Evolutionary conservation across 2,888 invertebrate genomes (phyloP), one percentile per base, ranked within the genome.

Genomic region (Lasioglossum morio): DNA sequence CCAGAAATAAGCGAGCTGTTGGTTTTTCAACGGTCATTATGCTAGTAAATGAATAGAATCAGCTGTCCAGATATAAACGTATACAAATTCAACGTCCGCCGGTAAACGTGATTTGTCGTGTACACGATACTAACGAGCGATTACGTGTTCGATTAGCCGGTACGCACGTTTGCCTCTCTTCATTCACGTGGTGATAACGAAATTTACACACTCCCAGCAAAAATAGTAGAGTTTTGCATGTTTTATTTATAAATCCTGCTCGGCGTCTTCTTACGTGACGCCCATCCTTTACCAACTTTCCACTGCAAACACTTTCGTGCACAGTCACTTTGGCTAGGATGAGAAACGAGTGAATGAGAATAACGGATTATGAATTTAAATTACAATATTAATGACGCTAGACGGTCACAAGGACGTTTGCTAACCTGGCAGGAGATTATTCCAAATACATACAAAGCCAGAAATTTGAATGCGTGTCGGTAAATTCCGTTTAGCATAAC

Each of bases 221-320:
- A 70, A 78, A 57, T 78, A 78, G 57, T 27, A 23, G 48, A n/a
- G 12, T 70, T 53, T 37, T 70, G 37, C 37, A 27, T 48, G 19
- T 30, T 66, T 63, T 63, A 73, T 48, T 79, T 73, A 73, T 79
- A 78, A 72, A 63, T 23, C 23, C 37, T 37, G 27, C 14, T 7
- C 48, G 16, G 34, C 10, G 16, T 63, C 23, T 16, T 14, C 3
- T 46, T 46, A 46, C 46, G 46, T 34, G n/a, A 48, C n/a, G 16
- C 43, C 1, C 4, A n/a, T 77, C 48, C 27, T 40, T 40, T 53
- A 30, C 40, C 34, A 53, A 57, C 27, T 19, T 40, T 40, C 19
- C 27, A 19, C 16, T 0, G 40, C 57, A 27, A 16, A 10, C 27
- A 2, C 57, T 27, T 34, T 27, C 10, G 27, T 8, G 30, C 34